phyloP scores from a whole-genome alignment of 2,113 vertebrate genomes.

The Microtus richardsoni region DNA sequence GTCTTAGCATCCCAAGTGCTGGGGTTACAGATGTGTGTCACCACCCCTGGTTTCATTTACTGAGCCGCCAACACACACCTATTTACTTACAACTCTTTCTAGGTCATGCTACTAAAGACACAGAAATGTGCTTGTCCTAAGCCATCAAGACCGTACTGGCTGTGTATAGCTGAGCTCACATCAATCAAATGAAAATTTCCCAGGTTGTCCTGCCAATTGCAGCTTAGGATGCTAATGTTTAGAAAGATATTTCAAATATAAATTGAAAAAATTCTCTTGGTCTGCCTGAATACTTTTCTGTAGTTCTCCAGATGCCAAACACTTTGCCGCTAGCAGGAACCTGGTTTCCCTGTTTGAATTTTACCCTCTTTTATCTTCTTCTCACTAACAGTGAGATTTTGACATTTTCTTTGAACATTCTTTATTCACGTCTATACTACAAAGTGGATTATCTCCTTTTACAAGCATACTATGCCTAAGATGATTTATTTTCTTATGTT shows the following conservation, averaged over 20 bases:
- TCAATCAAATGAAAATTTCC: background rate
- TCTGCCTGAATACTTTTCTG: background rate
- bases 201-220: background rate
- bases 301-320: background rate
- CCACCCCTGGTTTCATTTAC: background rate
- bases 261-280: background rate
- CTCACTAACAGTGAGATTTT: background rate
- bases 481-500: background rate
- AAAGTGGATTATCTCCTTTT: background rate
- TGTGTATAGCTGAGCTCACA: background rate
- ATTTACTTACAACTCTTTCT: background rate
- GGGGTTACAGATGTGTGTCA: background rate
- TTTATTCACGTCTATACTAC: background rate
- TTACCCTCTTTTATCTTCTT: background rate
- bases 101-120: background rate
- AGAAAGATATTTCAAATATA: background rate
- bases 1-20: too few relatives aligned
- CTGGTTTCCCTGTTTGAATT: background rate
- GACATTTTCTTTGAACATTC: background rate
- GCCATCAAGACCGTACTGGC: background rate
- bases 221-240: background rate
- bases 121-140: background rate
- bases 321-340: background rate
- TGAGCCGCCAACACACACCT: background rate
- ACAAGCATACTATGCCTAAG: background rate